Evolutionary conservation across 2,113 vertebrate genomes (phyloP), one percentile per base, ranked within the genome.

Genomic region (Ageneiosus marmoratus): DNA sequence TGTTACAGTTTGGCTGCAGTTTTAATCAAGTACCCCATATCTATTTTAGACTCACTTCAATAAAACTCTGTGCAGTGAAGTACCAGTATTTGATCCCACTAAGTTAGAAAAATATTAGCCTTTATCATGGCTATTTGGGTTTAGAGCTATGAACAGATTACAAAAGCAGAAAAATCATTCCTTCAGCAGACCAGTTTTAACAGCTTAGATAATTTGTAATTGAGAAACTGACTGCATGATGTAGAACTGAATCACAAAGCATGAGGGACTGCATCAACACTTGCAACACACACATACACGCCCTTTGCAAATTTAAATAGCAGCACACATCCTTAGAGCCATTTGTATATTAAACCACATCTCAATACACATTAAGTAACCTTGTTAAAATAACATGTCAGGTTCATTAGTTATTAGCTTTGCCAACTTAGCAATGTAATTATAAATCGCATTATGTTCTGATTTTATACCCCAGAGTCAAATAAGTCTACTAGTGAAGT

Each of bases 131-230:
- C 18, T 12, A 13, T 44, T 24, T 44, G 2, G 10, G 20, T 69
- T 37, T 10, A 20, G 32, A 22, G 34, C 18, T 22, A 3, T 10
- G 8, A 67, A 67, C 29, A 16, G 56, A 1, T 34, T 37, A 44
- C 10, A 5, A 12, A 44, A 24, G 1, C 0, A 2, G 1, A 0
- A 0, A 41, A 41, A 44, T 9, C 5, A 41, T 0, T 20, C 34
- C 13, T 69, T 11, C 37, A 69, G 20, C 1, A 0, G 37, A 41
- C 65, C 65, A 0, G 18, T 44, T 37, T 5, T 44, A 44, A 65
- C 2, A 34, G 29, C 6, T 15, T n/a, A 13, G 27, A 15, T 41
- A 65, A 18, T 60, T 27, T 62, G 13, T 5, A 69, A 24, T 22
- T 69, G 34, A 9, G 2, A 37, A 37, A 16, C 16, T 7, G 37